A percentile compares a stretch with the other conserved stretches of the same genome.
phyloP scores from a whole-genome alignment of 1,140 invertebrate species.

The Platyscapa corneri region DNA sequence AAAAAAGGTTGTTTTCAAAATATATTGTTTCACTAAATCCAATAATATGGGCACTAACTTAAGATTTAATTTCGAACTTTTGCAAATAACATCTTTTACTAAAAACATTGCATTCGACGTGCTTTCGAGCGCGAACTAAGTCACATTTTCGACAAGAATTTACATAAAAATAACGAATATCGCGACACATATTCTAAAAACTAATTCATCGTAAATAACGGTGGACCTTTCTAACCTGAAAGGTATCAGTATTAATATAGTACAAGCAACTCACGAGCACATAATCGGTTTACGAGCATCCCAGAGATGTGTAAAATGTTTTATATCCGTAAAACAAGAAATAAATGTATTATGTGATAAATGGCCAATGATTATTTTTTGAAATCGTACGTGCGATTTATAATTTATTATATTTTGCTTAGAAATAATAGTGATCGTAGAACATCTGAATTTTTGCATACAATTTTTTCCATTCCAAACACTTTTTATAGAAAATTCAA shows the following conservation, averaged over 20 bases:
- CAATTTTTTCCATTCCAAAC: neutral
- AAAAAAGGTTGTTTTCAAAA: neutral
- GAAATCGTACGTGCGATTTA: neutral
- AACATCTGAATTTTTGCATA: neutral
- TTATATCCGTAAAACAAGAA: neutral
- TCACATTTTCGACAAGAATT: neutral
- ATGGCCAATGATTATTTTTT: neutral
- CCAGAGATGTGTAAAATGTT: neutral
- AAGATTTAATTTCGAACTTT: neutral
- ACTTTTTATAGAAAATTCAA: no score
- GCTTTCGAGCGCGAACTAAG: neutral
- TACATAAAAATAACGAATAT: neutral
- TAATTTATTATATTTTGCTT: no score
- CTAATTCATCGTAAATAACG: conserved; percentile 15
- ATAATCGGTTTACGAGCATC: conserved; percentile 24
- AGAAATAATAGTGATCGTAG: no score
- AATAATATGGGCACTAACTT: neutral
- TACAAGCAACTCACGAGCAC: conserved; percentile 14
- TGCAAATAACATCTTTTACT: neutral
- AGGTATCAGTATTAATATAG: neutral
- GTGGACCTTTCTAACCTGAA: neutral
- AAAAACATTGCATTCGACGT: neutral
- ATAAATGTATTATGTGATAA: neutral
- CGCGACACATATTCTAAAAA: neutral
- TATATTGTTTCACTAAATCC: conserved; percentile 3